These are phyloP conservation scores for Syngnathus scovelli DNA, from an alignment of 2,113 vertebrate species.

Conservation along the genomic window DNA sequence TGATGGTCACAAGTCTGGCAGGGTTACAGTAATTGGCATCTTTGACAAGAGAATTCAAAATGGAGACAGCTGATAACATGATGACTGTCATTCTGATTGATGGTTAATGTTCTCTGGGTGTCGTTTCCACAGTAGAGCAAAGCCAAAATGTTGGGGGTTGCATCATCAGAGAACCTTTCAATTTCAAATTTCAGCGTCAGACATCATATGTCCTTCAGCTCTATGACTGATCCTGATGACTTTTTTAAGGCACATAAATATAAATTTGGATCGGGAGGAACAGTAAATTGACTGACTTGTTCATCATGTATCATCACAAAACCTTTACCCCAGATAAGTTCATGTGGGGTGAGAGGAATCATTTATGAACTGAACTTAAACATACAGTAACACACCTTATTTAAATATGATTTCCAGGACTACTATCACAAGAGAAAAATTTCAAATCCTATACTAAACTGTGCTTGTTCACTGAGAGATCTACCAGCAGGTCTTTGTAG, in stretches of 20 bases:
- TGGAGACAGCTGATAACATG: constrained; percentile 20
- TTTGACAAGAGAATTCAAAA: constrained; percentile 28
- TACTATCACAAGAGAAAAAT: background rate
- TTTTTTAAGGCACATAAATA: constrained; percentile 11
- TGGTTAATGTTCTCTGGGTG: constrained; percentile 23
- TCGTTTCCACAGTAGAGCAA: constrained; percentile 14
- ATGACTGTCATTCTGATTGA: constrained; percentile 39
- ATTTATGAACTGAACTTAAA: constrained; percentile 13
- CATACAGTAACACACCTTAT: constrained; percentile 4
- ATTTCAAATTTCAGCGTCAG: background rate
- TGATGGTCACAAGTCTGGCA: constrained; percentile 22
- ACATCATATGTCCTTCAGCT: background rate
- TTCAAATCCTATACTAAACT: background rate
- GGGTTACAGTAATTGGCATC: constrained; percentile 25
- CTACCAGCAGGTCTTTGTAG: background rate
- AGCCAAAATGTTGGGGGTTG: constrained; percentile 9
- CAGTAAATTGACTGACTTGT: constrained; percentile 16
- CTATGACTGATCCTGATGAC: constrained; percentile 7
- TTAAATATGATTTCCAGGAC: background rate
- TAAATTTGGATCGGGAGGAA: constrained; percentile 12
- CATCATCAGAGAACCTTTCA: background rate
- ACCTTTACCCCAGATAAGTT: background rate
- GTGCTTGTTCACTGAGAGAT: too few relatives aligned
- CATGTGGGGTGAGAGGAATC: background rate
- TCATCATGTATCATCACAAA: background rate